phyloP scores from a whole-genome alignment of 2,888 invertebrate genomes.

The Gandaritis pyraliata region DNA sequence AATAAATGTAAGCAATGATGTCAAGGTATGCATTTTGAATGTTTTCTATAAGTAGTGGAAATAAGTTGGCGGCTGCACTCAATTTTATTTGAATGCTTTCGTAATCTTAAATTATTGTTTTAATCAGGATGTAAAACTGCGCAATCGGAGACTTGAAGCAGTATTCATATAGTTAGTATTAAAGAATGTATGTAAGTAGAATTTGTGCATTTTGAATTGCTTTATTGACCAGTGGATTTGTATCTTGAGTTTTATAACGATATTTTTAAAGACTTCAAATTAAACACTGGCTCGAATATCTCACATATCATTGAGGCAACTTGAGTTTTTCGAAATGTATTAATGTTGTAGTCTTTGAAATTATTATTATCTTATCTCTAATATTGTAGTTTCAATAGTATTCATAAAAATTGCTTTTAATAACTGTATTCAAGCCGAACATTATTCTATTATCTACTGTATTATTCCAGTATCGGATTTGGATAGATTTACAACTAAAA shows the following conservation, averaged over 20 bases:
- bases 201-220: constrained; percentile 22
- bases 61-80: too few relatives aligned
- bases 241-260: constrained; percentile 2
- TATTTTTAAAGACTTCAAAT: constrained; percentile 24
- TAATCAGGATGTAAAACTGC: not conserved
- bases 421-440: constrained; percentile 3
- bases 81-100: not conserved
- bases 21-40: not conserved
- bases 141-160: constrained; percentile 18
- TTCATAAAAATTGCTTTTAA: constrained; percentile 1
- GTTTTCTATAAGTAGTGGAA: not conserved
- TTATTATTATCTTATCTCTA: constrained; percentile 7
- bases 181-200: constrained; percentile 1
- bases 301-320: constrained; percentile 30
- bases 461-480: constrained; percentile 23
- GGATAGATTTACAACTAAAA: constrained; percentile 30
- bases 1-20: not conserved
- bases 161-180: not conserved
- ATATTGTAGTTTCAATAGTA: constrained; percentile 16
- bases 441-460: constrained; percentile 8
- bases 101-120: not conserved
- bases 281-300: constrained; percentile 30
- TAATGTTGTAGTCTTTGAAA: constrained; percentile 32
- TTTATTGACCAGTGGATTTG: constrained; percentile 23
- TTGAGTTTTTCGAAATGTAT: constrained; percentile 23